Percentiles rank a stretch among this genome's conserved stretches.
Evolutionary conservation across 2,888 invertebrate species (phyloP).

Genomic region (Pheosia gnoma): DNA sequence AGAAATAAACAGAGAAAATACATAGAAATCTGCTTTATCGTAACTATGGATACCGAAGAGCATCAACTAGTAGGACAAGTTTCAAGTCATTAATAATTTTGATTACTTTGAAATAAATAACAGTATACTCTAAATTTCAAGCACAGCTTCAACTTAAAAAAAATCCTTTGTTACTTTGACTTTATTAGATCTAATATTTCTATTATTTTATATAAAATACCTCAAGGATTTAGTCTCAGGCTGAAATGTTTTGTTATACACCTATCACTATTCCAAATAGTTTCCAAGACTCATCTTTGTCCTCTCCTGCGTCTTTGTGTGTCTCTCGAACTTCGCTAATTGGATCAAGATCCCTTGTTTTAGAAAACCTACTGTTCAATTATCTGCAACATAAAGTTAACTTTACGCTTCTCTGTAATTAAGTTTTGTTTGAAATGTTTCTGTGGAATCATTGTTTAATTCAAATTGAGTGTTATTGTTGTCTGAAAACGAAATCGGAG

Average conservation of each 20-base stretch:
- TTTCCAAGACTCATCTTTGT: constrained; percentile 33
- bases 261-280: constrained; percentile 5
- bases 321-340: constrained; percentile 50
- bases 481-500: constrained; percentile 1
- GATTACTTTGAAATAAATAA: no score
- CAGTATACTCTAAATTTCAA: no score
- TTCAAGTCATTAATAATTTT: no score
- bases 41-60: no score
- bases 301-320: constrained; percentile 38
- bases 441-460: constrained; percentile 23
- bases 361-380: constrained; percentile 50
- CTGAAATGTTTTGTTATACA: neutral
- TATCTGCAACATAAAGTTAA: constrained; percentile 49
- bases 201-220: constrained; percentile 1
- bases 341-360: constrained; percentile 53
- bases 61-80: no score
- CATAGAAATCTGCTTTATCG: no score
- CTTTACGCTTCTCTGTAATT: constrained; percentile 50
- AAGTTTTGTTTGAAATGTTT: constrained; percentile 48
- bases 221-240: neutral
- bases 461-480: constrained; percentile 14
- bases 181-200: neutral
- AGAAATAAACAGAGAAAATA: no score
- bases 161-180: neutral
- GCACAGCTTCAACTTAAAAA: no score